Evolutionary conservation across 2,113 vertebrate genomes (phyloP), one percentile per base, ranked within the genome.

Genomic region (Chaenocephalus aceratus): DNA sequence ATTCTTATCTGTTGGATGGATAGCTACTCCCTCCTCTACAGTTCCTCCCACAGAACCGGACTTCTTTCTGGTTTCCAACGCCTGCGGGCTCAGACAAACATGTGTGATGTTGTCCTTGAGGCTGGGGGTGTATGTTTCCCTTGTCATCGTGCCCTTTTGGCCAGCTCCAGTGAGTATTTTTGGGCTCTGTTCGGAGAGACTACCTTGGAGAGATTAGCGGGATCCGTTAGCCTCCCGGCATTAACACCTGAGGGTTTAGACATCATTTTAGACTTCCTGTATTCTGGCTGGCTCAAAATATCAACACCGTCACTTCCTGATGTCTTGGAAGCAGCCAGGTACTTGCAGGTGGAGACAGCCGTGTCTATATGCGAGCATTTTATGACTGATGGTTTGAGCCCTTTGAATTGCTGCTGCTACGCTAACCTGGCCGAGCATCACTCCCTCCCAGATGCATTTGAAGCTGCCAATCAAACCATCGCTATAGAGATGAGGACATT

Each of bases 161-260:
- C 97, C 5, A 97, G 97, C 79, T 96, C 97, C 86, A 98, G 97
- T 0, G 96, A 98, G 88, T 99, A 99, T 89, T 99, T 99, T 85
- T 96, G 96, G 94, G 96, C 97, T 13, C 93, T 99, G 90, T 99
- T 99, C 88, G 97, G 97, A 88, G 97, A 95, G 52, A 94, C 96
- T 14, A 98, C 96, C 1, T 88, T 80, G 1, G 98, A 99, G 80
- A 96, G 96, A 18, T 91, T 79, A 76, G 96, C 95, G 2, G 82
- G 18, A 4, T 89, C 94, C 10, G 89, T 99, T 67, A 94, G 94
- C 34, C 93, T 99, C 36, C 95, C 96, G 0, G 96, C 94, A 1
- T 65, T 99, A 23, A 96, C 96, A 0, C 90, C 97, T 2, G 86
- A 87, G 0, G 98, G 97, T 63, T 94, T 99, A 46, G 95, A 96